phyloP scores from a whole-genome alignment of 2,113 vertebrate genomes.

The rabbit (Oryctolagus cuniculus) region mOryCun1.1 NC_091439.1:7182501-7183000 shows the following conservation, averaged over 20 bases:
- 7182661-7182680: background rate
- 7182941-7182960: background rate
- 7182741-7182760: background rate
- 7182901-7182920: background rate
- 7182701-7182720: background rate
- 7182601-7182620: background rate
- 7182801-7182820: background rate
- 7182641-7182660: background rate
- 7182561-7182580: background rate
- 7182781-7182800: background rate
- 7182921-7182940: background rate
- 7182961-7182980: background rate
- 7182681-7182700: background rate
- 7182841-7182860: slow-evolving; percentile 30
- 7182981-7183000: background rate
- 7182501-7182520: slow-evolving; percentile 12
- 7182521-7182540: slow-evolving; percentile 20
- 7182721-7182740: background rate
- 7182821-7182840: background rate
- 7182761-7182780: slow-evolving; percentile 16
- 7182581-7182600: background rate
- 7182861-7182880: background rate
- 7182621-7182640: background rate
- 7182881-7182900: background rate
- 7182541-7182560: background rate